Evolutionary conservation across 2,113 vertebrate genomes (phyloP).

Genomic region (Sclerurus mexicanus): DNA sequence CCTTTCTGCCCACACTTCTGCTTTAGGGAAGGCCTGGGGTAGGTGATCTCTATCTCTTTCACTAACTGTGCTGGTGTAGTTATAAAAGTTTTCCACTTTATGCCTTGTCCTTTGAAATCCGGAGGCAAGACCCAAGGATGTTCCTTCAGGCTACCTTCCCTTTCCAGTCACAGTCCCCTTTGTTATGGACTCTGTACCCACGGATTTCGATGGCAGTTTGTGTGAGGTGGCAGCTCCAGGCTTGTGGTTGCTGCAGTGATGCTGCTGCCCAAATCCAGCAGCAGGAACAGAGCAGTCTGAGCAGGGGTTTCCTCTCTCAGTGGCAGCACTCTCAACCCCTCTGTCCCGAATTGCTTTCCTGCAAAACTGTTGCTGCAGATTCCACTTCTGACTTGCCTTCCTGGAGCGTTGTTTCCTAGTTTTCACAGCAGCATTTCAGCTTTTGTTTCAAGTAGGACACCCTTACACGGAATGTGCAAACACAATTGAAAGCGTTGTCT

Average conservation of each 20-base stretch:
- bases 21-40: not conserved
- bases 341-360: not conserved
- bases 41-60: not conserved
- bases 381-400: not conserved
- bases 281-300: not conserved
- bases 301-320: not conserved
- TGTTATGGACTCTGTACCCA: not conserved
- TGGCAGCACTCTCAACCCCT: not conserved
- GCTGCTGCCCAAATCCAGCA: not conserved
- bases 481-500: not conserved
- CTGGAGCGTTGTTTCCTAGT: not conserved
- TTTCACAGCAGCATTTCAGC: not conserved
- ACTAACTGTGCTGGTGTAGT: accelerated
- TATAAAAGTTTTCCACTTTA: not conserved
- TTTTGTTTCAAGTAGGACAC: not conserved
- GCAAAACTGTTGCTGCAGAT: not conserved
- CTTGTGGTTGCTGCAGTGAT: not conserved
- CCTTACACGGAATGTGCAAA: not conserved
- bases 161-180: not conserved
- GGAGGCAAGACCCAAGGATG: not conserved
- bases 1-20: not conserved
- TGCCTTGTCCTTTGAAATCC: not conserved
- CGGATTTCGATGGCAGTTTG: not conserved
- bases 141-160: not conserved
- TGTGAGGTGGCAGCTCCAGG: not conserved